Base-by-base conservation (phyloP, 2,888 invertebrate species). In the Pogonocherus hispidulus region DNA sequence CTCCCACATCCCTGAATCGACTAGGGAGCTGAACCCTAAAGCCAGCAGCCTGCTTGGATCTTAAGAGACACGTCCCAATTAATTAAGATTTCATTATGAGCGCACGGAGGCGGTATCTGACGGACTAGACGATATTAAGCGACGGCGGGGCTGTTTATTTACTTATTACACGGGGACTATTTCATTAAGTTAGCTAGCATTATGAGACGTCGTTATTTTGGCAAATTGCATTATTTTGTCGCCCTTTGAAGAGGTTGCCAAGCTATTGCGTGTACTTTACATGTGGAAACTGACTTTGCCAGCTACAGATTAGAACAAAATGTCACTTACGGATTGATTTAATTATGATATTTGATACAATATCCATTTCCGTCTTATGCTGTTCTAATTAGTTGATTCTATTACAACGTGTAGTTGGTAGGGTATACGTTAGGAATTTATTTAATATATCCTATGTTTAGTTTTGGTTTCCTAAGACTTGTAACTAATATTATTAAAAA, bases 21-120 rank as follows among this genome's bases (percentile, higher is more conserved):
- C 4, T 27, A 27, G 27, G 14, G 16, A 41, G 1, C 41, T 2
- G 41, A 27, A 27, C 4, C n/a, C n/a, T n/a, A n/a, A n/a, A n/a
- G n/a, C n/a, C n/a, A 32, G 32, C 9, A 6, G 11, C 32, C n/a
- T 16, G n/a, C n/a, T 41, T 41, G 41, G 41, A 41, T n/a, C 41
- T 41, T 41, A 27, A 8, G 41, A 41, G 41, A 41, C 41, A 41
- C 41, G 41, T 41, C 14, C 41, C 41, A 16, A 41, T 41, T 41
- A 41, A 41, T 41, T 41, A 41, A 41, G 41, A 41, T 41, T 41
- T 41, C 41, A 41, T 41, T 41, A 41, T n/a, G 41, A 41, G 41
- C 41, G 16, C 41, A 41, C 41, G n/a, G 41, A 41, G n/a, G 41
- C n/a, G n/a, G n/a, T 41, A 14, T 16, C 41, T 41, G 41, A 41